A percentile compares a stretch with the other conserved stretches of the same genome.
Conservation (phyloP, 2,888 invertebrate species). For the Hecatera dysodea region DNA sequence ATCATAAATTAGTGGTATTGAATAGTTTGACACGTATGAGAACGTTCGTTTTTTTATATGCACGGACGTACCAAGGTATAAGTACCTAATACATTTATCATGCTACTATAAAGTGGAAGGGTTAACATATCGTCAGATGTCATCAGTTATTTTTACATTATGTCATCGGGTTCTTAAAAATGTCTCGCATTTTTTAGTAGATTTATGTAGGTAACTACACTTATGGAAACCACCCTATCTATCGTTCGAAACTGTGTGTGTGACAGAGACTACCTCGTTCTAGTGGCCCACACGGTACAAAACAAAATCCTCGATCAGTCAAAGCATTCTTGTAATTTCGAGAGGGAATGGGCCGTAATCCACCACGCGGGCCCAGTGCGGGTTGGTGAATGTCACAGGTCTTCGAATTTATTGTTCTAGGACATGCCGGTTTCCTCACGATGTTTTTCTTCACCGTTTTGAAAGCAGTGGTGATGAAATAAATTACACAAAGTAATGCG, state of each 20-base stretch:
- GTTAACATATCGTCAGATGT: neutral
- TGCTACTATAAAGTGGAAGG: neutral
- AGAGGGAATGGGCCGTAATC: too few relatives aligned
- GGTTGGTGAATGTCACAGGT: too few relatives aligned
- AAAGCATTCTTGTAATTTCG: neutral
- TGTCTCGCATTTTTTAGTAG: neutral
- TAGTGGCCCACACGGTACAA: too few relatives aligned
- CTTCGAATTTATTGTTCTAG: too few relatives aligned
- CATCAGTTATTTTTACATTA: neutral
- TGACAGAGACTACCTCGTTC: too few relatives aligned
- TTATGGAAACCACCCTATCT: too few relatives aligned
- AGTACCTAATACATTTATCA: neutral
- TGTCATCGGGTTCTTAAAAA: neutral
- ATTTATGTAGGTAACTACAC: too few relatives aligned
- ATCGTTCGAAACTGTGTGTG: neutral
- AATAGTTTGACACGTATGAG: conserved; percentile 35
- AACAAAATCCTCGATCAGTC: neutral
- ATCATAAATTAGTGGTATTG: conserved; percentile 74
- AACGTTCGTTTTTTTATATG: conserved; percentile 7
- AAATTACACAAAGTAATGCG: too few relatives aligned
- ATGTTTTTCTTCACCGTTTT: too few relatives aligned
- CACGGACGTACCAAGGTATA: neutral
- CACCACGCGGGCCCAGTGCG: too few relatives aligned
- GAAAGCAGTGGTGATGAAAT: too few relatives aligned
- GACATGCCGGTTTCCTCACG: too few relatives aligned